Evolutionary conservation across 1,140 invertebrate species (phyloP).

Genomic region (Magallana gigas): DNA sequence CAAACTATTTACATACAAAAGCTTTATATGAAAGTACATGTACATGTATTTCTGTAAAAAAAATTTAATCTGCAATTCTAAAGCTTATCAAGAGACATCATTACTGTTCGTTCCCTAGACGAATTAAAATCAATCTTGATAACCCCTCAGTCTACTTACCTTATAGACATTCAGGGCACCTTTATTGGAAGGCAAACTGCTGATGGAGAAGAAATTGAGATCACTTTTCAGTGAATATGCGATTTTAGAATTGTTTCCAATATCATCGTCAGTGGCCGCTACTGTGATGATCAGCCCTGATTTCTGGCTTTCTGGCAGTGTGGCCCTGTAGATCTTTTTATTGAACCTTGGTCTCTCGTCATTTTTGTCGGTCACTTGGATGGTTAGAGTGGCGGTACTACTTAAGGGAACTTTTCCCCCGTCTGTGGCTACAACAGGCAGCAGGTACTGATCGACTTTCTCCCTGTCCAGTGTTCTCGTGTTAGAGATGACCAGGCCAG

Average conservation of each 20-base stretch:
- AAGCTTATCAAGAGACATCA: too few relatives aligned
- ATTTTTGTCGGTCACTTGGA: constrained; percentile 83
- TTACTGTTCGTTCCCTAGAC: too few relatives aligned
- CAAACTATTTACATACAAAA: too few relatives aligned
- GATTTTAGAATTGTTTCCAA: constrained; percentile 69
- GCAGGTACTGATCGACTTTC: constrained; percentile 61
- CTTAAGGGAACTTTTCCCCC: constrained; percentile 85
- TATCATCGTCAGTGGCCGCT: constrained; percentile 70
- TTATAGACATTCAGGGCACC: constrained; percentile 67
- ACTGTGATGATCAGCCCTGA: constrained; percentile 67
- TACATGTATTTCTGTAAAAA: too few relatives aligned
- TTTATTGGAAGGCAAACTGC: constrained; percentile 68
- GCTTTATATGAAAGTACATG: too few relatives aligned
- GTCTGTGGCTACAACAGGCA: constrained; percentile 87
- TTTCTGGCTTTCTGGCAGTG: constrained; percentile 68
- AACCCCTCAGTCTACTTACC: constrained; percentile 49
- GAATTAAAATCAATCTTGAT: too few relatives aligned
- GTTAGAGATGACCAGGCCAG: constrained; percentile 69
- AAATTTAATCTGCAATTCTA: too few relatives aligned
- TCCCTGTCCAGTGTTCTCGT: constrained; percentile 63
- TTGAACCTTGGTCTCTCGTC: constrained; percentile 66
- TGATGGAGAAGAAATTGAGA: constrained; percentile 64
- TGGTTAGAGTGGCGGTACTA: constrained; percentile 83
- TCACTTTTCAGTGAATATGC: constrained; percentile 66
- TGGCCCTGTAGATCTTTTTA: constrained; percentile 63